A percentile compares a stretch with the other conserved stretches of the same genome.
Conservation (phyloP, 2,113 vertebrate genomes). For the Odontesthes bonariensis region DNA sequence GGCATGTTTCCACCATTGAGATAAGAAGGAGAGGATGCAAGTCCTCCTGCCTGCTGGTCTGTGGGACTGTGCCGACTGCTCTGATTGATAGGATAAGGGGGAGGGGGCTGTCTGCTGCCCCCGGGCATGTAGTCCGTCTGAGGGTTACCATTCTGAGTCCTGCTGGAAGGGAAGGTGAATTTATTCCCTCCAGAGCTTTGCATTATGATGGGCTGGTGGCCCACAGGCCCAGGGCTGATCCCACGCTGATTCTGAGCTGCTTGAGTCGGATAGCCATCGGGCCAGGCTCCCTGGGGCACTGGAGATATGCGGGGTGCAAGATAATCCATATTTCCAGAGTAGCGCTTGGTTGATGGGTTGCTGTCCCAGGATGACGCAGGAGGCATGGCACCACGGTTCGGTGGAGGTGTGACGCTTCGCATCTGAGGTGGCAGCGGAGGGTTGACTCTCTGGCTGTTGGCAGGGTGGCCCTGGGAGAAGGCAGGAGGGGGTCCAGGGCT, state of each 20-base stretch:
- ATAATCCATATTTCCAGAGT: slow-evolving; percentile 95
- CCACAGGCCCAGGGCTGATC: slow-evolving; percentile 89
- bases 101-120: slow-evolving; percentile 89
- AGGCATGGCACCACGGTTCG: slow-evolving; percentile 87
- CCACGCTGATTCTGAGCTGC: slow-evolving; percentile 88
- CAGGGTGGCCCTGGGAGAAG: slow-evolving; percentile 87
- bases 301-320: slow-evolving; percentile 92
- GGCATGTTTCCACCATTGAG: slow-evolving; percentile 88
- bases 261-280: slow-evolving; percentile 88
- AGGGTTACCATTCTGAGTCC: slow-evolving; percentile 89
- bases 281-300: slow-evolving; percentile 90
- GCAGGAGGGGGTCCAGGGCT: slow-evolving; percentile 87
- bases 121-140: slow-evolving; percentile 89
- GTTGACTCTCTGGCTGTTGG: slow-evolving; percentile 89
- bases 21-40: slow-evolving; percentile 87
- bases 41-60: slow-evolving; percentile 86
- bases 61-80: slow-evolving; percentile 91
- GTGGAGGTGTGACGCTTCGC: slow-evolving; percentile 93
- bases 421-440: slow-evolving; percentile 90
- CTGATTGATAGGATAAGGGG: slow-evolving; percentile 89
- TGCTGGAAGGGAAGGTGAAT: slow-evolving; percentile 88
- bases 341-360: slow-evolving; percentile 92
- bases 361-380: slow-evolving; percentile 90
- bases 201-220: slow-evolving; percentile 97
- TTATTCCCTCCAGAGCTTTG: slow-evolving; percentile 90